Percentiles rank a stretch among this genome's conserved stretches.
Conservation (phyloP, 92 coral and sea anemone genomes). For the Bergia puertoricense region DNA sequence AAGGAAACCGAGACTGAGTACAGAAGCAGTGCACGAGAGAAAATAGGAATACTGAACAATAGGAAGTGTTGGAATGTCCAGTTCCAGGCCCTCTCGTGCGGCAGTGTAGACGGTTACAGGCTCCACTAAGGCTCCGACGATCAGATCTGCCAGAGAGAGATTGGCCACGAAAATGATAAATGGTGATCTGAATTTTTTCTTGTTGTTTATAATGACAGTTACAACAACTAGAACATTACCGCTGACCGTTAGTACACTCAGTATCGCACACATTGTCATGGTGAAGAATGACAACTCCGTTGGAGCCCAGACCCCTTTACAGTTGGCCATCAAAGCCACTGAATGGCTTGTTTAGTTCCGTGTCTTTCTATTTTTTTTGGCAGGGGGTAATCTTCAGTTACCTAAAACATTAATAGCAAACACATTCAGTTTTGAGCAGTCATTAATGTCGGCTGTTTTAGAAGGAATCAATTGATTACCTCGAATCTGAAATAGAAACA, state of each 20-base stretch:
- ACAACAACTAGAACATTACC: constrained; percentile 34
- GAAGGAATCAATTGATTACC: background rate
- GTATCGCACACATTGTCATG: constrained; percentile 27
- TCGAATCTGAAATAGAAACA: too few species aligned
- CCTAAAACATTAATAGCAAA: background rate
- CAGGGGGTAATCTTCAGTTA: background rate
- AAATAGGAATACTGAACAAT: constrained; percentile 35
- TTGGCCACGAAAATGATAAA: constrained; percentile 23
- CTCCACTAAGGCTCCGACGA: constrained; percentile 32
- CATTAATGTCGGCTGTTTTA: background rate
- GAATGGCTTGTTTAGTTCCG: background rate
- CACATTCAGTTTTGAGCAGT: too few species aligned
- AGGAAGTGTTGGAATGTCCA: background rate
- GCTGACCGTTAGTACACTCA: constrained; percentile 17
- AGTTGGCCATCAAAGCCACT: constrained; percentile 17
- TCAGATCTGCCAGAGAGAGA: constrained; percentile 27
- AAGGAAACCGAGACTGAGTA: constrained; percentile 26
- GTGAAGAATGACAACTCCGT: constrained; percentile 27
- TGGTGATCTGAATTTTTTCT: constrained; percentile 29
- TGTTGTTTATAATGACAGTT: constrained; percentile 2
- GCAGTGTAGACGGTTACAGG: constrained; percentile 33
- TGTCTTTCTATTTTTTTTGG: background rate
- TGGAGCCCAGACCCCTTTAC: constrained; percentile 29
- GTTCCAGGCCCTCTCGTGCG: constrained; percentile 30
- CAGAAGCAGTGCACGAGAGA: constrained; percentile 32